Conservation (phyloP, 2,888 invertebrate species). For the Drosophila glabriapex region DNA sequence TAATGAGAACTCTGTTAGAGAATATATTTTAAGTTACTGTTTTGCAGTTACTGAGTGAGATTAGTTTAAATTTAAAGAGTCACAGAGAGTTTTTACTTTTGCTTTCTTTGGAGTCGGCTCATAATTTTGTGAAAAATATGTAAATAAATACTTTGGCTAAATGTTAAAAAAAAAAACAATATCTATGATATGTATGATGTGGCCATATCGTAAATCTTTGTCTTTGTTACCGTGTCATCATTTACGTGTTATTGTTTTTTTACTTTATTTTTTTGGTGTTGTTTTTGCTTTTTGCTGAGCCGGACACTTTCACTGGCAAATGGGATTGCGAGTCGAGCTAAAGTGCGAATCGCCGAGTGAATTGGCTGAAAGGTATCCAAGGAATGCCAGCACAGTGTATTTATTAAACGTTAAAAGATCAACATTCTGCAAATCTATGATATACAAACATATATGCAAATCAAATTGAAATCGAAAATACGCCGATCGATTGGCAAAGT, state of each 20-base stretch:
- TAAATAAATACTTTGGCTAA: constrained; percentile 26
- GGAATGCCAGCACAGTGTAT: constrained; percentile 26
- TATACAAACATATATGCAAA: constrained; percentile 5
- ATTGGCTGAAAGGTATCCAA: constrained; percentile 27
- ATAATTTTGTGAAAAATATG: constrained; percentile 4
- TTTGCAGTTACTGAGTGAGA: background rate
- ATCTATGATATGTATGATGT: constrained; percentile 55
- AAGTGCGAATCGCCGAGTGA: constrained; percentile 28
- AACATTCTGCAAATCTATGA: constrained; percentile 11
- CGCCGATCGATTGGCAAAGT: constrained; percentile 15
- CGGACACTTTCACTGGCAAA: constrained; percentile 63
- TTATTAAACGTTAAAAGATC: constrained; percentile 3
- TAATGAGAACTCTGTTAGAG: background rate
- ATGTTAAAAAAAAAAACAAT: constrained; percentile 34
- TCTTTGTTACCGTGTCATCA: constrained; percentile 51
- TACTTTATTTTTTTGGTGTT: constrained; percentile 10
- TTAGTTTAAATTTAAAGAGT: background rate
- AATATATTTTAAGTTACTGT: background rate
- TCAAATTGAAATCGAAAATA: constrained; percentile 8
- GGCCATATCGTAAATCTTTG: constrained; percentile 64
- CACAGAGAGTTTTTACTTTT: background rate
- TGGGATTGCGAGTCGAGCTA: constrained; percentile 27
- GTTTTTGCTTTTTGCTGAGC: constrained; percentile 1
- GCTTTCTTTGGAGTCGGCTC: background rate
- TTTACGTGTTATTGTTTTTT: constrained; percentile 21